Conservation (phyloP, 2,888 invertebrate species). For the Neoascia interrupta region DNA sequence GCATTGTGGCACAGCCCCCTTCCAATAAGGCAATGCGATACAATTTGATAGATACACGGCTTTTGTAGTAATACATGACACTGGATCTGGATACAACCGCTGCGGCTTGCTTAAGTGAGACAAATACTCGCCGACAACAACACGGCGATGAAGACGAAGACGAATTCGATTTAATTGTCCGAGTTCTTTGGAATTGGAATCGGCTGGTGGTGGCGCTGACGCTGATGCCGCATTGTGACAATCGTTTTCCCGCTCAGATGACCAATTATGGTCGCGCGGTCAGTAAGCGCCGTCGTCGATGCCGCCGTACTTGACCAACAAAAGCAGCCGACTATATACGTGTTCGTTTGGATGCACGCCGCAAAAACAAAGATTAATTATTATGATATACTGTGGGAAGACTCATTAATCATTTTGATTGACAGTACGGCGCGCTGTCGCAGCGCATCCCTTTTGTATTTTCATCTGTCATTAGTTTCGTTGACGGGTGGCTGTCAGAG, state of each 20-base stretch:
- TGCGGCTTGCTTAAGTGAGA: slow-evolving; percentile 57
- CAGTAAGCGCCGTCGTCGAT: slow-evolving; percentile 33
- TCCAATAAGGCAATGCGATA: slow-evolving; percentile 38
- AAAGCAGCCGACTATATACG: slow-evolving; percentile 41
- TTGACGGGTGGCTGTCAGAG: slow-evolving; percentile 11
- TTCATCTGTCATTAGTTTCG: slow-evolving; percentile 54
- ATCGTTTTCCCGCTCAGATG: slow-evolving; percentile 52
- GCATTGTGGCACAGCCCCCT: slow-evolving; percentile 54
- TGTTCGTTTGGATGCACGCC: slow-evolving; percentile 28
- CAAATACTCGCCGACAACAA: slow-evolving; percentile 55
- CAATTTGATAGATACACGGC: slow-evolving; percentile 58
- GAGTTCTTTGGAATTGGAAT: slow-evolving; percentile 52
- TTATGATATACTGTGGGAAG: slow-evolving; percentile 78
- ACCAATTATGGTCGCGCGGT: slow-evolving; percentile 51
- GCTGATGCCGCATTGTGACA: slow-evolving; percentile 56
- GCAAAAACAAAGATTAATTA: slow-evolving; percentile 68
- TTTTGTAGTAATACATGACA: too few species aligned
- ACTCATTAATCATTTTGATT: slow-evolving; percentile 80
- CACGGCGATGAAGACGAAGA: slow-evolving; percentile 16
- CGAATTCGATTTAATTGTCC: slow-evolving; percentile 53
- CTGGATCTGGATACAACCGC: slow-evolving; percentile 9
- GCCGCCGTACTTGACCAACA: slow-evolving; percentile 43
- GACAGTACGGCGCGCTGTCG: slow-evolving; percentile 75
- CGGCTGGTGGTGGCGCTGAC: slow-evolving; percentile 43
- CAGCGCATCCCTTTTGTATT: slow-evolving; percentile 63